Conservation (phyloP, 1,140 invertebrate genomes). For the Neotoxoptera formosana region DNA sequence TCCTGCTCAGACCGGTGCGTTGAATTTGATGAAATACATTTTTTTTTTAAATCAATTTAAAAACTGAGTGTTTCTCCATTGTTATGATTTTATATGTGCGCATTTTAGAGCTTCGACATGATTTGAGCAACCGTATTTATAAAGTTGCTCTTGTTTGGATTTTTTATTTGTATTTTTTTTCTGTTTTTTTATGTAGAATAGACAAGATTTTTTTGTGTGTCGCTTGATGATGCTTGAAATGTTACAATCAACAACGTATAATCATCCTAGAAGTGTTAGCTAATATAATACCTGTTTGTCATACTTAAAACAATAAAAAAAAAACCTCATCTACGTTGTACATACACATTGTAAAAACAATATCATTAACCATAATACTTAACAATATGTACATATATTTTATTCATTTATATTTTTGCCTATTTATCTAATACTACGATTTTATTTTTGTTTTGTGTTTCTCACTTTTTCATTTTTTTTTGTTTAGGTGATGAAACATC, state of each 20-base stretch:
- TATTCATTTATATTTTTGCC: not conserved
- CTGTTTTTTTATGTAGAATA: constrained; percentile 51
- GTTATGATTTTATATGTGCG: constrained; percentile 42
- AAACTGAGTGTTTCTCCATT: constrained; percentile 57
- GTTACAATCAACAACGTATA: constrained; percentile 42
- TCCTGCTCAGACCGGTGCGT: constrained; percentile 94
- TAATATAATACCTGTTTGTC: constrained; percentile 15
- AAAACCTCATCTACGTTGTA: constrained; percentile 50
- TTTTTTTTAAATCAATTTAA: constrained; percentile 53
- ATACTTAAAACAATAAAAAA: constrained; percentile 32
- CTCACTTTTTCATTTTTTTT: constrained; percentile 58
- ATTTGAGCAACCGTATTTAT: constrained; percentile 10
- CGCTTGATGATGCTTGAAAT: constrained; percentile 52
- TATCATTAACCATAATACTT: constrained; percentile 42
- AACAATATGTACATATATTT: constrained; percentile 18
- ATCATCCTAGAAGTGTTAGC: constrained; percentile 35
- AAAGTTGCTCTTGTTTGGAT: constrained; percentile 22
- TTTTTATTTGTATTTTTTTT: constrained; percentile 38
- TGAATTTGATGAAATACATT: constrained; percentile 59
- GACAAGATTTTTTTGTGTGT: constrained; percentile 51
- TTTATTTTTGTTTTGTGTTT: constrained; percentile 39
- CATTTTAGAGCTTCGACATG: constrained; percentile 44
- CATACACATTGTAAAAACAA: constrained; percentile 56
- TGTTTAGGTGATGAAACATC: constrained; percentile 81
- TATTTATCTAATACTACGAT: not conserved